Percentiles rank a stretch among this genome's conserved stretches.
Evolutionary conservation across 2,888 invertebrate genomes (phyloP).

Genomic region (Macrophya annulata): DNA sequence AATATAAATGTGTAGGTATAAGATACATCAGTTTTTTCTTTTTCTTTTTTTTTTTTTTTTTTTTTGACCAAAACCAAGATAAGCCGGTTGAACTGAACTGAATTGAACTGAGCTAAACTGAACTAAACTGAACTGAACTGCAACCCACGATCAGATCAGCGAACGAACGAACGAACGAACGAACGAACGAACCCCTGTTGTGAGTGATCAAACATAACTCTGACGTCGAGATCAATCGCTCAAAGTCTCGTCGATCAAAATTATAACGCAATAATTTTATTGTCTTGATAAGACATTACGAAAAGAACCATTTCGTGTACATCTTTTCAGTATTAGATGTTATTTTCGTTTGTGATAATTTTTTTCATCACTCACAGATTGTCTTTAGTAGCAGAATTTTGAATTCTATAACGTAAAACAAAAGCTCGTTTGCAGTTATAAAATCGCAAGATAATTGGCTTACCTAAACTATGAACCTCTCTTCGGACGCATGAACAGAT

Average conservation of each 20-base stretch:
- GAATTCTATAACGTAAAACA: not conserved
- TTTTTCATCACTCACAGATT: too few species aligned
- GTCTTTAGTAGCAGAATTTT: too few species aligned
- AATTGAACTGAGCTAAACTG: not conserved
- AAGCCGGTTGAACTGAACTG: not conserved
- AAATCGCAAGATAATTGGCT: not conserved
- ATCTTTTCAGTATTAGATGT: not conserved
- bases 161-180: not conserved
- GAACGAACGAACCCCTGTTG: constrained; percentile 14
- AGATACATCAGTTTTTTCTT: constrained; percentile 29
- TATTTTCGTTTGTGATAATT: too few species aligned
- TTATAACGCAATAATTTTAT: constrained; percentile 11
- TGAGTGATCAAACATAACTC: constrained; percentile 22
- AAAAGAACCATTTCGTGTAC: not conserved
- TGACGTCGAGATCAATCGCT: constrained; percentile 20
- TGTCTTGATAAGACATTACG: not conserved
- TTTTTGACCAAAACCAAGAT: constrained; percentile 33
- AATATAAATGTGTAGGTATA: not conserved
- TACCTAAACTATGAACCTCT: constrained; percentile 3
- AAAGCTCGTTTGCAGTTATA: not conserved
- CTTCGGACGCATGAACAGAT: constrained; percentile 20
- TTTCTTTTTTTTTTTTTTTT: too few species aligned
- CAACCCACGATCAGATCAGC: not conserved
- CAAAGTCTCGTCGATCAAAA: constrained; percentile 38
- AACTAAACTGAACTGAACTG: not conserved